Percentiles rank a stretch among this genome's conserved stretches.
phyloP scores from a whole-genome alignment of 2,888 invertebrate species.

The Augochlorella aurata region DNA sequence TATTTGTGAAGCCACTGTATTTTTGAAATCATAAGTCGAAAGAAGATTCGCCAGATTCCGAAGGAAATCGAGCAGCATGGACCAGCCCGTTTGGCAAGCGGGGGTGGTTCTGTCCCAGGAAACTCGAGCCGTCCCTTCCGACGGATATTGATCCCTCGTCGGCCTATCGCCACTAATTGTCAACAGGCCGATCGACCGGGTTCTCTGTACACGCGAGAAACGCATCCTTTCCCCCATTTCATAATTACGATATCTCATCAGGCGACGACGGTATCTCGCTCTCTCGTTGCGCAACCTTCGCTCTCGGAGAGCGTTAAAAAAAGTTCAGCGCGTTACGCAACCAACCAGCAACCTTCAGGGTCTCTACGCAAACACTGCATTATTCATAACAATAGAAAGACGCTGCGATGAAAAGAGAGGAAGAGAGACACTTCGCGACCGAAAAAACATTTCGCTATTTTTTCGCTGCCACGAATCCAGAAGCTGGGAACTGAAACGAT shows the following conservation, averaged over 20 bases:
- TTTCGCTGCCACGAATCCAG: not conserved
- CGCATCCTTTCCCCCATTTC: slow-evolving; percentile 6
- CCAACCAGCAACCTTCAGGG: not conserved
- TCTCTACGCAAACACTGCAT: not conserved
- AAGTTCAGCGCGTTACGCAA: slow-evolving; percentile 27
- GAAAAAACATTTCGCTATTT: not conserved
- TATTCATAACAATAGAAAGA: not conserved
- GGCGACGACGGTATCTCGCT: not conserved
- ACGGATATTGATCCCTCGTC: not conserved
- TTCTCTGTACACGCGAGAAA: not conserved
- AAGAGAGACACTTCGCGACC: not conserved
- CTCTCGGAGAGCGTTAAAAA: slow-evolving; percentile 17
- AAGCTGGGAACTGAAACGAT: slow-evolving; percentile 2
- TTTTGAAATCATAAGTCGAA: too few species aligned
- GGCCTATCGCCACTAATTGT: not conserved
- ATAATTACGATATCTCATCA: slow-evolving; percentile 21
- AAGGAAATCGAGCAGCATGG: not conserved
- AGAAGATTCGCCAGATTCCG: too few species aligned
- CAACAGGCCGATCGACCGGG: not conserved
- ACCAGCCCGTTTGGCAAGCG: not conserved
- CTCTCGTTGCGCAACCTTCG: slow-evolving; percentile 31
- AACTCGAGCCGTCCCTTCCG: not conserved
- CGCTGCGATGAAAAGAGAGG: not conserved
- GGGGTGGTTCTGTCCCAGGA: not conserved
- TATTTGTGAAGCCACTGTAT: too few species aligned